Conservation (phyloP, 2,888 invertebrate species). For the Epiblema foenella region DNA sequence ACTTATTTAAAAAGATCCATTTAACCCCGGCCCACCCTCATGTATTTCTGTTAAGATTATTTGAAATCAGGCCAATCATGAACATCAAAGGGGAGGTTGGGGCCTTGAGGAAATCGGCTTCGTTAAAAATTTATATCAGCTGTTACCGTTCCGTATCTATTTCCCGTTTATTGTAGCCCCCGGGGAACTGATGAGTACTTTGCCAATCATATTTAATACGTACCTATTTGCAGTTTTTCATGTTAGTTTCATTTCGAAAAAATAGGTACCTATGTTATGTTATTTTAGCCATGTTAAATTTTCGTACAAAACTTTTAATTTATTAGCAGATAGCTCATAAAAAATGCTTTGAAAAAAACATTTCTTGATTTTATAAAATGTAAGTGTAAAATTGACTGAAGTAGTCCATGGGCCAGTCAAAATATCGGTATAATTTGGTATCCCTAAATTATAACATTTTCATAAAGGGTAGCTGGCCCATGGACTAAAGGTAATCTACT, state of each 20-base stretch:
- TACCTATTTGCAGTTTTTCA: not conserved
- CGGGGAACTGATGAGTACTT: slow-evolving; percentile 35
- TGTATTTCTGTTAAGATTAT: slow-evolving; percentile 63
- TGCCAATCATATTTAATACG: slow-evolving; percentile 10
- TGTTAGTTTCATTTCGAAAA: not conserved
- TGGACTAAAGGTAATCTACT: no score
- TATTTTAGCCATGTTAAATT: no score
- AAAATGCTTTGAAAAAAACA: no score
- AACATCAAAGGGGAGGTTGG: slow-evolving; percentile 57
- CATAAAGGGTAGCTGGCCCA: no score
- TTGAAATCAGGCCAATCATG: slow-evolving; percentile 69
- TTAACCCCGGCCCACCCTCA: slow-evolving; percentile 50
- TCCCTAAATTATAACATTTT: no score
- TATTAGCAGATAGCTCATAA: no score
- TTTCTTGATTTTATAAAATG: no score
- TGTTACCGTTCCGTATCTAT: slow-evolving; percentile 35
- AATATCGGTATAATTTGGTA: no score
- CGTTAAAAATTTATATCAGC: slow-evolving; percentile 57
- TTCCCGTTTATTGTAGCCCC: slow-evolving; percentile 23
- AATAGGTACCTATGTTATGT: no score
- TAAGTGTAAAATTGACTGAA: no score
- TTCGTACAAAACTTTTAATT: no score
- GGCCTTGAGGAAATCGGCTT: slow-evolving; percentile 55
- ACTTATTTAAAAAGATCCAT: slow-evolving; percentile 47
- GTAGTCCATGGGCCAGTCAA: no score